Evolutionary conservation across 2,797 vertebrate species (phyloP).

Genomic region (Iguana delicatissima): DNA sequence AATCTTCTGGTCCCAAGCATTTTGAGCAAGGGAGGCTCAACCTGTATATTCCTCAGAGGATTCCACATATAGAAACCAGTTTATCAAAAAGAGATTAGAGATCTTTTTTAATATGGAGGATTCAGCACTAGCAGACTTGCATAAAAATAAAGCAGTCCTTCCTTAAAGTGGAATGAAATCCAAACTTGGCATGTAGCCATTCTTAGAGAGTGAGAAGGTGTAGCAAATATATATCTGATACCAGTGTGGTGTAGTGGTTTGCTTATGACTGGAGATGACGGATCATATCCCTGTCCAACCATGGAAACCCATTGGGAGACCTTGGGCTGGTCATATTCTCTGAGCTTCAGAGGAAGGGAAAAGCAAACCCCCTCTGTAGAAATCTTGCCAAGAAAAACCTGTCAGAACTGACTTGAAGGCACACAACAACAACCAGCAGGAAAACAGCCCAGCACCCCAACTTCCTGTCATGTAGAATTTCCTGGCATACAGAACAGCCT

Average conservation of each 20-base stretch:
- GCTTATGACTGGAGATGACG: too few relatives aligned
- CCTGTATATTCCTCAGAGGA: background rate
- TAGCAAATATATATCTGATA: background rate
- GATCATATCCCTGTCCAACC: too few relatives aligned
- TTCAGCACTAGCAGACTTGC: background rate
- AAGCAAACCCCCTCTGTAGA: too few relatives aligned
- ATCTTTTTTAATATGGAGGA: background rate
- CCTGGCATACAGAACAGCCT: background rate
- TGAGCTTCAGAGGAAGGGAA: too few relatives aligned
- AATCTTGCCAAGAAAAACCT: too few relatives aligned
- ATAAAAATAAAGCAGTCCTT: background rate
- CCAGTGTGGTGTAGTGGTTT: too few relatives aligned
- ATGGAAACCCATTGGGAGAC: too few relatives aligned
- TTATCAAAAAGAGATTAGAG: background rate
- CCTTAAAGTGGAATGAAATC: background rate
- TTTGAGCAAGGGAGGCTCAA: too few relatives aligned
- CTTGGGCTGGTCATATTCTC: too few relatives aligned
- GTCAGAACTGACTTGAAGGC: too few relatives aligned
- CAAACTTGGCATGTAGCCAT: background rate
- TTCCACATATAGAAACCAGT: background rate
- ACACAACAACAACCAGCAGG: background rate
- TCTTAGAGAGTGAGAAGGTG: background rate
- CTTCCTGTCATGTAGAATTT: background rate
- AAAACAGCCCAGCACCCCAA: background rate
- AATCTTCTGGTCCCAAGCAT: too few relatives aligned